Percentiles rank a stretch among this genome's conserved stretches.
These are phyloP conservation scores for Rhinichthys klamathensis DNA, from an alignment of 2,113 vertebrate species.

Conservation along the genomic window DNA sequence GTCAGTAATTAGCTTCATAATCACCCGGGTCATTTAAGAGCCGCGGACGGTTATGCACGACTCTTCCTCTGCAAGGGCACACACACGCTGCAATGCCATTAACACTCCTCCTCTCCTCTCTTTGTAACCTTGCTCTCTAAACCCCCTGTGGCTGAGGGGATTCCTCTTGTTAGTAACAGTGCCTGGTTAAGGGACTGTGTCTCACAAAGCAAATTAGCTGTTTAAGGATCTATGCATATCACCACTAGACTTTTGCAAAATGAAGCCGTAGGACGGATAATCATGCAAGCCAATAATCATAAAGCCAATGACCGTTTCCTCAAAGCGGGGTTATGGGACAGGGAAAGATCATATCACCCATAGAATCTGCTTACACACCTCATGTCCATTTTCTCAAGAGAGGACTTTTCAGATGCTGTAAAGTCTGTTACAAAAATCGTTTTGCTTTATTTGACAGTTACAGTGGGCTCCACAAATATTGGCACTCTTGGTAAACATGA, in stretches of 20 bases:
- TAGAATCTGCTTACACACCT: conserved; percentile 15
- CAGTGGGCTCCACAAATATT: too few relatives aligned
- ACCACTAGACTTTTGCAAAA: conserved; percentile 59
- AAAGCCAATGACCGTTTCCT: conserved; percentile 48
- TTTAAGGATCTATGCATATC: conserved; percentile 71
- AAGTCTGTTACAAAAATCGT: too few relatives aligned
- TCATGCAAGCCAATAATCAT: conserved; percentile 47
- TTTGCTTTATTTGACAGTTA: too few relatives aligned
- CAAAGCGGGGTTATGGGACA: conserved; percentile 37
- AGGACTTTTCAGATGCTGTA: not conserved
- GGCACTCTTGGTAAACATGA: too few relatives aligned
- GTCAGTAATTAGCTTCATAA: conserved; percentile 83
- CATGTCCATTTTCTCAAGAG: not conserved
- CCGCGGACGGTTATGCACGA: conserved; percentile 70
- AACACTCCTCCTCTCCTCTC: conserved; percentile 20
- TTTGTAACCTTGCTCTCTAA: conserved; percentile 33
- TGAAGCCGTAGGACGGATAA: conserved; percentile 48
- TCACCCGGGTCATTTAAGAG: conserved; percentile 80
- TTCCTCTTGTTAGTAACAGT: conserved; percentile 69
- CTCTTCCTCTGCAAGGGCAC: conserved; percentile 49
- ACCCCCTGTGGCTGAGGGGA: conserved; percentile 61
- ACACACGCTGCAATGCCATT: conserved; percentile 34
- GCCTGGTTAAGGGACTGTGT: conserved; percentile 9
- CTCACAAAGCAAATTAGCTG: conserved; percentile 69
- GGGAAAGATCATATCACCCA: conserved; percentile 43